These are phyloP conservation scores for Gallinago solitaria DNA, from an alignment of 2,797 vertebrate species.

Conservation along the genomic window DNA sequence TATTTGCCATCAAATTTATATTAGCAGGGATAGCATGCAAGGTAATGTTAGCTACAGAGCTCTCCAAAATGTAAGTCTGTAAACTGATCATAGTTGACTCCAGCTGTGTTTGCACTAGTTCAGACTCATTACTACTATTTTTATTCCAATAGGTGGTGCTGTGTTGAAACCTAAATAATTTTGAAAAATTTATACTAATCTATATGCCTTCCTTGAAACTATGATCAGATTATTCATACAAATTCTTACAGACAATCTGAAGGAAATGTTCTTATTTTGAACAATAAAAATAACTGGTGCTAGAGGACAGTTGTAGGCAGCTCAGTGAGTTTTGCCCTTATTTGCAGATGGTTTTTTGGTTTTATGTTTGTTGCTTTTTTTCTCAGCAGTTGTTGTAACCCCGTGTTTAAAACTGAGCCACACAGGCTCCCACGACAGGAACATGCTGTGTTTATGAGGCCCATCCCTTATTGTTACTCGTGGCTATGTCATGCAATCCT, in stretches of 20 bases:
- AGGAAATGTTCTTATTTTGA: not conserved
- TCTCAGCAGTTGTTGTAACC: not conserved
- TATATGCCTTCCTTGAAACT: not conserved
- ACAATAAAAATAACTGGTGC: not conserved
- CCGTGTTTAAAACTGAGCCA: not conserved
- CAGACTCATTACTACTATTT: not conserved
- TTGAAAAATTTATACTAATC: not conserved
- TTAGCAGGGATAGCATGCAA: not conserved
- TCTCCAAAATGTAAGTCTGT: not conserved
- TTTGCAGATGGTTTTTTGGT: rapidly evolving
- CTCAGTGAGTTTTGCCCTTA: not conserved
- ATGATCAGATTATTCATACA: not conserved
- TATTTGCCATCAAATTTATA: not conserved
- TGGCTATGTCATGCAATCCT: not conserved
- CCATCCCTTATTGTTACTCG: not conserved
- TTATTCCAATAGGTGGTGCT: conserved; percentile 49
- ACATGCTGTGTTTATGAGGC: not conserved
- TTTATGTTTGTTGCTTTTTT: not conserved
- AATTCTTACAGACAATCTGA: not conserved
- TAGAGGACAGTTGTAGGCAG: not conserved
- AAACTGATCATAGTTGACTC: not conserved
- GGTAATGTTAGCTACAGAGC: not conserved
- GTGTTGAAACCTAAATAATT: not conserved
- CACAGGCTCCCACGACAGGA: not conserved
- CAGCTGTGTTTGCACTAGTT: not conserved